phyloP scores from a whole-genome alignment of 1,140 invertebrate species.

The Drosophila pandora region DNA sequence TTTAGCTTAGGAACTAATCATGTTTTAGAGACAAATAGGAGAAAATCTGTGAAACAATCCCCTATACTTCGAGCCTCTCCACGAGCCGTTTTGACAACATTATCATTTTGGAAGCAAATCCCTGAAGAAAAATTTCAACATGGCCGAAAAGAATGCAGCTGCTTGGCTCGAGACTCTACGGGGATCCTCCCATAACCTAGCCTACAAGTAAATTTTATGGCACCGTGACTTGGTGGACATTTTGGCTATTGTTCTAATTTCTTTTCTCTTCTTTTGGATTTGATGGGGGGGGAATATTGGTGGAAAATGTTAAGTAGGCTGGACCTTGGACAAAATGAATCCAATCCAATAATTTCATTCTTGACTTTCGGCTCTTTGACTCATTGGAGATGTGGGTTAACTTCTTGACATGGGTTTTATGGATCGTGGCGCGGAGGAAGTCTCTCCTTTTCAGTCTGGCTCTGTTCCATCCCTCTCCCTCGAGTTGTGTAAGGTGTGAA shows the following conservation, averaged over 20 bases:
- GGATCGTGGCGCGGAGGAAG: constrained; percentile 27
- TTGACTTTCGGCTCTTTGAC: constrained; percentile 44
- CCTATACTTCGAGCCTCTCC: background rate
- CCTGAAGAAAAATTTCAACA: constrained; percentile 23
- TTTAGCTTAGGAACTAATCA: background rate
- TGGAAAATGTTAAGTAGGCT: constrained; percentile 59
- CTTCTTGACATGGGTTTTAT: constrained; percentile 76
- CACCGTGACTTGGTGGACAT: constrained; percentile 34
- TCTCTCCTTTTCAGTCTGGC: background rate
- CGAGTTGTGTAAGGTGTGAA: constrained; percentile 64
- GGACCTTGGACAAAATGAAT: constrained; percentile 45
- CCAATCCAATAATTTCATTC: constrained; percentile 73
- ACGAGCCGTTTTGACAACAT: constrained; percentile 25
- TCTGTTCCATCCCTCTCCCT: constrained; percentile 1
- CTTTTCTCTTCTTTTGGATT: constrained; percentile 18
- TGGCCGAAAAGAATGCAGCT: constrained; percentile 28
- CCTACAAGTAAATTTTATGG: constrained; percentile 52
- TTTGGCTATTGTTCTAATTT: constrained; percentile 45
- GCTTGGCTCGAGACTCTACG: constrained; percentile 32
- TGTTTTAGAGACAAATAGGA: constrained; percentile 22
- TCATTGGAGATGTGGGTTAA: constrained; percentile 52
- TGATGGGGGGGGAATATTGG: constrained; percentile 44
- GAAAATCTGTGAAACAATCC: background rate
- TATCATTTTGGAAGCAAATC: constrained; percentile 18
- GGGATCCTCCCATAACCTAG: constrained; percentile 39